Conservation (phyloP, 2,888 invertebrate species). For the Caenorhabditis sp. region DNA sequence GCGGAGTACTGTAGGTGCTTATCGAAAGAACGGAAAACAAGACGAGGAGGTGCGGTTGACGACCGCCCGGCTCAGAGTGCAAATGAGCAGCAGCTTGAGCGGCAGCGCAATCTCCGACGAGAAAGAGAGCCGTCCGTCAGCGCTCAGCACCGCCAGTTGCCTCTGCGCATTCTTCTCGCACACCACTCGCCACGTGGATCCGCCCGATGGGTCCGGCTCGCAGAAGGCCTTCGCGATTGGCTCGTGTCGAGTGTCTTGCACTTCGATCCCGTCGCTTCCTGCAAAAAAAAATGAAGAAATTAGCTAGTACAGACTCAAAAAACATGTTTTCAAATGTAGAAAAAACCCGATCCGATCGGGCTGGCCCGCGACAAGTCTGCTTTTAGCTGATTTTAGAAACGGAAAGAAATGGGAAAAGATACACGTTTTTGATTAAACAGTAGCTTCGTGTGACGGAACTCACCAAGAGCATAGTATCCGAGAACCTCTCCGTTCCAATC, state of each 20-base stretch:
- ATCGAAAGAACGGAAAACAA: conserved; percentile 62
- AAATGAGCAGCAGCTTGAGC: conserved; percentile 53
- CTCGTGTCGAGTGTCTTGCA: conserved; percentile 56
- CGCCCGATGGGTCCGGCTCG: conserved; percentile 49
- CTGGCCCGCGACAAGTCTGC: too few species aligned
- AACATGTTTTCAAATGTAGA: too few species aligned
- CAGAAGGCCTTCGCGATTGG: conserved; percentile 54
- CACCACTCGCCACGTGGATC: conserved; percentile 52
- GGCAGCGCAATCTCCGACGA: conserved; percentile 52
- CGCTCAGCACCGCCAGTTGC: conserved; percentile 38
- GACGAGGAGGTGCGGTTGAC: conserved; percentile 39
- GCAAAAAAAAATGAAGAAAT: not conserved
- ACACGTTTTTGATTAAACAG: too few species aligned
- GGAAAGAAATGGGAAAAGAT: too few species aligned
- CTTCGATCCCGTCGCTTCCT: conserved; percentile 51
- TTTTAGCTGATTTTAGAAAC: too few species aligned
- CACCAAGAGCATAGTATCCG: conserved; percentile 54
- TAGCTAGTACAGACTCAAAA: too few species aligned
- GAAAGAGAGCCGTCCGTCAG: conserved; percentile 49
- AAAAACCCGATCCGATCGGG: too few species aligned
- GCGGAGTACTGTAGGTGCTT: conserved; percentile 22
- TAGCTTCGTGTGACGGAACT: too few species aligned
- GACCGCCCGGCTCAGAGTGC: conserved; percentile 48
- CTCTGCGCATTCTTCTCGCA: conserved; percentile 56
- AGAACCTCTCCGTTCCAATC: conserved; percentile 67